These are phyloP conservation scores for Eupithecia insigniata DNA, from an alignment of 2,888 invertebrate species.

Conservation along the genomic window DNA sequence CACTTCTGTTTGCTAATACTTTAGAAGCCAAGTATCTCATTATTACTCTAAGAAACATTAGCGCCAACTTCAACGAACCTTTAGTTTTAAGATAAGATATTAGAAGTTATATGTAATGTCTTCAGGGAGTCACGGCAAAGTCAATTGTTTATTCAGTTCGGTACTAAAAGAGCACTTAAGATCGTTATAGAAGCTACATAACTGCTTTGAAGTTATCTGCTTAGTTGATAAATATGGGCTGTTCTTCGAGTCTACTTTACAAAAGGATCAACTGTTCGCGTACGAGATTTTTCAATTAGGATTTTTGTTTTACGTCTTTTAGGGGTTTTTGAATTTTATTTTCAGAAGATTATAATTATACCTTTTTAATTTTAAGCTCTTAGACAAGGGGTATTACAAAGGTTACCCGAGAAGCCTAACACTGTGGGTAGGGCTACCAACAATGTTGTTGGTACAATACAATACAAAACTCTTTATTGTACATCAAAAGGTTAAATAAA, in stretches of 20 bases:
- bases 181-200: slow-evolving; percentile 14
- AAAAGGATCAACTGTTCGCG: background rate
- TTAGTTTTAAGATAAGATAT: slow-evolving; percentile 19
- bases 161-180: slow-evolving; percentile 20
- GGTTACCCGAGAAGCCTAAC: background rate
- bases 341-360: background rate
- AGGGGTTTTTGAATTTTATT: background rate
- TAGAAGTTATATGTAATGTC: slow-evolving; percentile 13
- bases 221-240: slow-evolving; percentile 15
- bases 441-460: too few species aligned
- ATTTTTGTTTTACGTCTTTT: background rate
- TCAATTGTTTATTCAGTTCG: slow-evolving; percentile 25
- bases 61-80: slow-evolving; percentile 1
- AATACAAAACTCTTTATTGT: too few species aligned
- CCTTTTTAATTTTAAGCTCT: background rate
- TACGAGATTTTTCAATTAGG: background rate
- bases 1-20: background rate
- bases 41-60: slow-evolving; percentile 3
- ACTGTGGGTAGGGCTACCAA: too few species aligned
- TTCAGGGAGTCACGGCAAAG: slow-evolving; percentile 21
- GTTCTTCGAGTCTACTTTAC: background rate
- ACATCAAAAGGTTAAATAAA: too few species aligned
- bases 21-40: background rate
- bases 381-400: background rate
- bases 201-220: slow-evolving; percentile 15